phyloP scores from a whole-genome alignment of 2,888 invertebrate species.

The Philhelius pedissequus region DNA sequence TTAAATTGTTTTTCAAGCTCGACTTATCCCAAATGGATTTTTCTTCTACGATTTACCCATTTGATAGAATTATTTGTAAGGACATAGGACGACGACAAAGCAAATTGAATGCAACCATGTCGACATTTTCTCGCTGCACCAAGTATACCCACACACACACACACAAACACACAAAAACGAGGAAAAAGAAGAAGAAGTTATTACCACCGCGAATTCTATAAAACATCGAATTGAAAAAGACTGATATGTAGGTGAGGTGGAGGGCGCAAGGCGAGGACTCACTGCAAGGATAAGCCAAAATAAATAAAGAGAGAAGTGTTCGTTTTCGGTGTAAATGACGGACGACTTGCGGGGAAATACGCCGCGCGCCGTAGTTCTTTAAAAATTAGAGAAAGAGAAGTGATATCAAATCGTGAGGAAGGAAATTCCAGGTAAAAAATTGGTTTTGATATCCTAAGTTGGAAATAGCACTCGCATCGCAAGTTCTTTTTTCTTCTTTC shows the following conservation, averaged over 20 bases:
- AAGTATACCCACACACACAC: no score
- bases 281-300: not conserved
- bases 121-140: not conserved
- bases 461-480: not conserved
- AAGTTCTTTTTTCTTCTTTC: not conserved
- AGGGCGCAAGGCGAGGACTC: not conserved
- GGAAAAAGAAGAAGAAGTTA: slow-evolving; percentile 47
- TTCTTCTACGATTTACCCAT: slow-evolving; percentile 25
- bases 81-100: slow-evolving; percentile 62
- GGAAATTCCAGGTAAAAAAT: slow-evolving; percentile 60
- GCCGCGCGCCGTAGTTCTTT: slow-evolving; percentile 58
- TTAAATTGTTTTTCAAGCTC: slow-evolving; percentile 69
- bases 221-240: slow-evolving; percentile 34
- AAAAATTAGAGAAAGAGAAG: slow-evolving; percentile 46
- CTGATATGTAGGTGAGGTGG: not conserved
- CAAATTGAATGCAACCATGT: slow-evolving; percentile 59
- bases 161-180: not conserved
- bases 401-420: slow-evolving; percentile 60
- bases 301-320: slow-evolving; percentile 1
- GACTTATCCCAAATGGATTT: slow-evolving; percentile 68
- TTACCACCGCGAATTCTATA: slow-evolving; percentile 64
- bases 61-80: slow-evolving; percentile 60
- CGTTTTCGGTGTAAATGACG: slow-evolving; percentile 54
- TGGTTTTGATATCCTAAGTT: slow-evolving; percentile 49
- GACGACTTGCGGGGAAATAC: slow-evolving; percentile 54